Conservation (phyloP, 2,888 invertebrate species). For the Eupelmus urozonus region DNA sequence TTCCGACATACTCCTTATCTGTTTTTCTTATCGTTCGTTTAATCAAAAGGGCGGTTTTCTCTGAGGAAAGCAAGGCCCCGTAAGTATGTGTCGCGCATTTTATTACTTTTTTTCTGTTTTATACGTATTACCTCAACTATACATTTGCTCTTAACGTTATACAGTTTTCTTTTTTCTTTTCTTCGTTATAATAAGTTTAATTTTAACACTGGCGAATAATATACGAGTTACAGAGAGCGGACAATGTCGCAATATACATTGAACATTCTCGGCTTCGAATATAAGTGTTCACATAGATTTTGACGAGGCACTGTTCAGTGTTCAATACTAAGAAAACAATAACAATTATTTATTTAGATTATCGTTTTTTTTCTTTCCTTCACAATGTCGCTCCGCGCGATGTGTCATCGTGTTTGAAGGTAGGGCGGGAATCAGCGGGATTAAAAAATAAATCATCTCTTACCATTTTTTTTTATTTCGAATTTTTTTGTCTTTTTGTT, state of each 20-base stretch:
- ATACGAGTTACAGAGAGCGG: conserved; percentile 67
- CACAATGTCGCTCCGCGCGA: conserved; percentile 61
- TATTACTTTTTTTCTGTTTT: conserved; percentile 29
- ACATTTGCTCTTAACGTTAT: conserved; percentile 53
- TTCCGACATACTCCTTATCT: neutral
- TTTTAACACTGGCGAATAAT: conserved; percentile 68
- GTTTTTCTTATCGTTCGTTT: neutral
- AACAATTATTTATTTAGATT: conserved; percentile 69
- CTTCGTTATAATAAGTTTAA: conserved; percentile 13
- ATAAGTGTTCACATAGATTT: conserved; percentile 72
- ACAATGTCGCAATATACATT: conserved; percentile 66
- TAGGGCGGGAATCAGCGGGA: conserved; percentile 61
- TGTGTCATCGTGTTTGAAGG: conserved; percentile 60
- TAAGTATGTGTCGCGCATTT: conserved; percentile 16
- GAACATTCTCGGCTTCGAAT: conserved; percentile 67
- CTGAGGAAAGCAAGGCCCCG: conserved; percentile 18
- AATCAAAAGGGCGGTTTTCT: conserved; percentile 21
- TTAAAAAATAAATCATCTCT: conserved; percentile 68
- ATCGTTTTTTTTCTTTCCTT: conserved; percentile 61
- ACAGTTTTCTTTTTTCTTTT: conserved; percentile 47
- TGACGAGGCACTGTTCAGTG: conserved; percentile 75
- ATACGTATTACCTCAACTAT: conserved; percentile 54
- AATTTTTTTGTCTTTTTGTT: conserved; percentile 29
- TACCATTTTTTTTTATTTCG: conserved; percentile 48
- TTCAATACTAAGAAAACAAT: conserved; percentile 73